Evolutionary conservation across 2,113 vertebrate genomes (phyloP).

Genomic region (Struthidea cinerea): DNA sequence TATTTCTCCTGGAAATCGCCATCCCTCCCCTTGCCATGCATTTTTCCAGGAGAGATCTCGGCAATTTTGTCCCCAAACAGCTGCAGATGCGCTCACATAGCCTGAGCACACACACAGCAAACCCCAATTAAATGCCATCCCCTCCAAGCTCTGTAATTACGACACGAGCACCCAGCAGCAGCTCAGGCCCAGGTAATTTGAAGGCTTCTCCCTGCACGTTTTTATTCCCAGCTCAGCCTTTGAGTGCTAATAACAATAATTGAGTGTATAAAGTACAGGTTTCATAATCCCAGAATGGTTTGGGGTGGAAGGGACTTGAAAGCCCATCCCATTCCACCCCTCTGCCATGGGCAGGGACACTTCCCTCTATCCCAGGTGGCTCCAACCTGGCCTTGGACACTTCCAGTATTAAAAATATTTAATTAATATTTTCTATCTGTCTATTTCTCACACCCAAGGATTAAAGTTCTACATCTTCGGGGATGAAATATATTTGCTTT

Average conservation of each 20-base stretch:
- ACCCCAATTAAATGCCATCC: background rate
- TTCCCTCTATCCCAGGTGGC: background rate
- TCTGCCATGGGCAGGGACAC: background rate
- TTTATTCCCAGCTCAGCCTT: background rate
- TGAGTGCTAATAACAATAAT: background rate
- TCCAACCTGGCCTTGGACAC: background rate
- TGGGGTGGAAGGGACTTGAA: background rate
- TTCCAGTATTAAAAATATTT: background rate
- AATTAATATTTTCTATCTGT: background rate
- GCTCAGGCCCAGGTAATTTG: background rate
- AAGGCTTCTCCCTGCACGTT: background rate
- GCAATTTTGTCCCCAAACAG: accelerated
- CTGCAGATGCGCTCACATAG: accelerated
- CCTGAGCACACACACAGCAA: background rate
- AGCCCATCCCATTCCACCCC: background rate
- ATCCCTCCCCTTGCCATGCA: background rate
- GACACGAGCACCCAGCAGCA: background rate
- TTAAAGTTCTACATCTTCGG: accelerated
- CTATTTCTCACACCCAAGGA: background rate
- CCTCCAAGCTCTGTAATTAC: background rate
- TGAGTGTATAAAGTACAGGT: background rate
- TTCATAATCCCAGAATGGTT: background rate
- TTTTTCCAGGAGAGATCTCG: accelerated
- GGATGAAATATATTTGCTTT: background rate
- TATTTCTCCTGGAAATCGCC: background rate